These are phyloP conservation scores for Pammene fasciana DNA, from an alignment of 2,888 invertebrate species.

Conservation along the genomic window DNA sequence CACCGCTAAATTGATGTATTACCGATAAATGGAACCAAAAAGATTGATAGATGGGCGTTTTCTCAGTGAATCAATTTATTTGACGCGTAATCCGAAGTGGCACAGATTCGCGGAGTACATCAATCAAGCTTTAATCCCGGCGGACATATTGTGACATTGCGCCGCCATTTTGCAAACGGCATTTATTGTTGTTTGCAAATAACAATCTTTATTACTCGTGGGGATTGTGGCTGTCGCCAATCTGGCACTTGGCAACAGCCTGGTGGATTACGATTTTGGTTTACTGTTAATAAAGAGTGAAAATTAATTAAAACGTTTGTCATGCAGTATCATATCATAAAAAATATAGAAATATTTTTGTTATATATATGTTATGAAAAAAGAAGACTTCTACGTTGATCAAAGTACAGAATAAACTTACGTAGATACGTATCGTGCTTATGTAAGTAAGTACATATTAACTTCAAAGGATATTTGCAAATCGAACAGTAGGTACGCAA, in stretches of 20 bases:
- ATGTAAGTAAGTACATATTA: too few relatives aligned
- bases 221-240: background rate
- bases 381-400: too few relatives aligned
- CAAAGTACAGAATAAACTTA: too few relatives aligned
- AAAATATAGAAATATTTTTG: too few relatives aligned
- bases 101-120: conserved; percentile 26
- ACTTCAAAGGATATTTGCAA: too few relatives aligned
- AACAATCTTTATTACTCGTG: conserved; percentile 1
- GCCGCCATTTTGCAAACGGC: conserved; percentile 4
- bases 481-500: too few relatives aligned
- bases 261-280: background rate
- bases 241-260: background rate
- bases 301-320: too few relatives aligned
- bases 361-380: too few relatives aligned
- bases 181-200: conserved; percentile 21
- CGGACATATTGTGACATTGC: conserved; percentile 24
- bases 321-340: too few relatives aligned
- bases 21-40: conserved; percentile 16
- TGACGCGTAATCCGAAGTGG: conserved; percentile 20
- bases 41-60: conserved; percentile 23
- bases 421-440: too few relatives aligned
- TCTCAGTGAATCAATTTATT: conserved; percentile 29
- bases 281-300: too few relatives aligned
- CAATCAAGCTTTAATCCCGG: conserved; percentile 26
- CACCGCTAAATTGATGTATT: conserved; percentile 17